Conservation (phyloP, 2,113 vertebrate species). For the Tringa solitaria region DNA sequence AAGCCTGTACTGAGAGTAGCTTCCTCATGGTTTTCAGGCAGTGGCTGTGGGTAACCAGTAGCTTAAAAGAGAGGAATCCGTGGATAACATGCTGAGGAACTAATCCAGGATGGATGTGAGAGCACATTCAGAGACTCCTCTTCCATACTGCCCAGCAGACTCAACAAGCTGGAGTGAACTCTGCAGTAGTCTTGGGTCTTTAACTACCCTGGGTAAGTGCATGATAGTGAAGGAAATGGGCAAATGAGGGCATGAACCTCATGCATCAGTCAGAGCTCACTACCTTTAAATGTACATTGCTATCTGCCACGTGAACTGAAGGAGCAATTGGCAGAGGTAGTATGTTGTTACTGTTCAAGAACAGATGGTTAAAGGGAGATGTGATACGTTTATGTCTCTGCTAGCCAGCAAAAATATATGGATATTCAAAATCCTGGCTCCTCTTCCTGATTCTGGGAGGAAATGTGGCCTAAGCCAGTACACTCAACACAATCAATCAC, state of each 20-base stretch:
- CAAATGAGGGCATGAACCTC: neutral
- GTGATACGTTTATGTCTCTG: neutral
- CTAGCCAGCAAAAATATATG: slow-evolving; percentile 49
- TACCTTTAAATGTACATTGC: neutral
- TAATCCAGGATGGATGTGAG: neutral
- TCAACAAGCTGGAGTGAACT: neutral
- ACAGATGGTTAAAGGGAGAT: slow-evolving; percentile 9
- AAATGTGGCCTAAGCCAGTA: neutral
- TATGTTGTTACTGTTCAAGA: neutral
- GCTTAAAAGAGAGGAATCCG: neutral
- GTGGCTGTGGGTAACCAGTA: neutral
- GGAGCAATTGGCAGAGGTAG: neutral
- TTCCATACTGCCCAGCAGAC: neutral
- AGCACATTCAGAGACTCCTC: neutral
- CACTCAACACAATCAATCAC: slow-evolving; percentile 1
- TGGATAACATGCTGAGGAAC: neutral
- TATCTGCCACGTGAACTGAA: neutral
- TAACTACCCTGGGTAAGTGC: neutral
- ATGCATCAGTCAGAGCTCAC: neutral
- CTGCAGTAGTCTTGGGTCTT: neutral
- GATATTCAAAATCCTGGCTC: slow-evolving; percentile 33
- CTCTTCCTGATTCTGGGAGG: slow-evolving; percentile 15
- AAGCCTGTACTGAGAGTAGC: neutral
- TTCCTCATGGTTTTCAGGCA: neutral
- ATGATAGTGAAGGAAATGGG: neutral